Evolutionary conservation across 2,888 invertebrate genomes (phyloP).

Genomic region (Camptogramma bilineatum): DNA sequence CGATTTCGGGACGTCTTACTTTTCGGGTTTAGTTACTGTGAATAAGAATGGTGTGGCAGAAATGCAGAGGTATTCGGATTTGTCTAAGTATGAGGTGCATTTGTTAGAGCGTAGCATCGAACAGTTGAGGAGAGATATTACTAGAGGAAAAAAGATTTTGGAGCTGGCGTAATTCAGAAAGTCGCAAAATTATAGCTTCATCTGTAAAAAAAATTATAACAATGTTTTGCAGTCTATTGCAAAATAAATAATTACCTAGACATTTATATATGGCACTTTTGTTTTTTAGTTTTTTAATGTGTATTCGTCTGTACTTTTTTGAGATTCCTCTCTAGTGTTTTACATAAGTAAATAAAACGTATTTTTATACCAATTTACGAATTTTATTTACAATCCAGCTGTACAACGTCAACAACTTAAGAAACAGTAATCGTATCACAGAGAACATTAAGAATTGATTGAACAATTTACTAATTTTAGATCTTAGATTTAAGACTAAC

Average conservation of each 20-base stretch:
- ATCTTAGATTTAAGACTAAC: slow-evolving; percentile 12
- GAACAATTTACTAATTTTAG: slow-evolving; percentile 48
- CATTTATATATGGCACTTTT: neutral
- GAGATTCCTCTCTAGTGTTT: neutral
- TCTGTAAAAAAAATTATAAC: too few relatives aligned
- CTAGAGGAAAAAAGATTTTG: slow-evolving; percentile 61
- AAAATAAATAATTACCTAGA: too few relatives aligned
- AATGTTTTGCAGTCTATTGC: too few relatives aligned
- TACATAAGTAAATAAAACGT: slow-evolving; percentile 43
- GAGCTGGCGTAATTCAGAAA: slow-evolving; percentile 51
- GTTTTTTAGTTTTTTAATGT: neutral
- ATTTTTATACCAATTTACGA: slow-evolving; percentile 59
- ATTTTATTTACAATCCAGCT: slow-evolving; percentile 73
- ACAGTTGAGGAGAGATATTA: slow-evolving; percentile 63
- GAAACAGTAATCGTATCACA: slow-evolving; percentile 77
- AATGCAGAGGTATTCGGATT: slow-evolving; percentile 60
- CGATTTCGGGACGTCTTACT: slow-evolving; percentile 70
- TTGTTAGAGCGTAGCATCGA: slow-evolving; percentile 63
- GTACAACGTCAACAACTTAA: slow-evolving; percentile 63
- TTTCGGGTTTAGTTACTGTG: slow-evolving; percentile 63
- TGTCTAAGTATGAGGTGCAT: slow-evolving; percentile 62
- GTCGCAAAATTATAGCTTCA: neutral
- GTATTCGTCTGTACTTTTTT: neutral
- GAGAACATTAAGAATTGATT: slow-evolving; percentile 67
- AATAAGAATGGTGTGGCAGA: slow-evolving; percentile 58